Evolutionary conservation across 2,113 vertebrate species (phyloP), one percentile per base, ranked within the genome.

Genomic region (Pao palembangensis): DNA sequence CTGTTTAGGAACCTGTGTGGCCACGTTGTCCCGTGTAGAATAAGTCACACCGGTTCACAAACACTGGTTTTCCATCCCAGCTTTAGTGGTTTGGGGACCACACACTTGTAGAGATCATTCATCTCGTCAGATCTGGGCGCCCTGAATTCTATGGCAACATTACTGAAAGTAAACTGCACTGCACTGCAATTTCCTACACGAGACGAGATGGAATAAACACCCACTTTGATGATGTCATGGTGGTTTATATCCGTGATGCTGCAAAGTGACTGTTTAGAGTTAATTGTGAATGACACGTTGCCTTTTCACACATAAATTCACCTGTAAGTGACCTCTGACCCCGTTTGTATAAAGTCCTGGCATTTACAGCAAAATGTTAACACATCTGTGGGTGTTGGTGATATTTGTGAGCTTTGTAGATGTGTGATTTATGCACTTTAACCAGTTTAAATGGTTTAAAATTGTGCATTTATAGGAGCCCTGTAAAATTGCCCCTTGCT

Each of bases 41-140:
- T 28, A 28, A 3, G 3, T 28, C 25, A 28, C 15, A 6, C 5
- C 12, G 17, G 2, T 28, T 51, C 31, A 23, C 21, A 23, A 23
- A 57, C 51, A 21, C 15, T 71, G 25, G 23, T 15, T 46, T 10
- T n/a, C 21, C 48, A 13, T 20, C 23, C 6, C 1, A 7, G 58
- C 42, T 43, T 74, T 71, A 55, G 65, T 58, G 69, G 75, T 58
- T 38, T 18, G 7, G 15, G 46, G 69, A 71, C 62, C 70, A 64
- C 70, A 64, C 65, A 55, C 52, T 19, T 2, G 23, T 23, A 49
- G 28, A 49, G 11, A 61, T 47, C 16, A 58, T 66, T n/a, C 43
- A 20, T 53, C 15, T 11, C 61, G 57, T 47, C 6, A 69, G 47
- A 59, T 20, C 50, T 21, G 28, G 21, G 46, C 16, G 38, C 15